A percentile compares a stretch with the other conserved stretches of the same genome.
These are phyloP conservation scores for Acanthosoma haemorrhoidale DNA, from an alignment of 2,888 invertebrate species.

Conservation along the genomic window DNA sequence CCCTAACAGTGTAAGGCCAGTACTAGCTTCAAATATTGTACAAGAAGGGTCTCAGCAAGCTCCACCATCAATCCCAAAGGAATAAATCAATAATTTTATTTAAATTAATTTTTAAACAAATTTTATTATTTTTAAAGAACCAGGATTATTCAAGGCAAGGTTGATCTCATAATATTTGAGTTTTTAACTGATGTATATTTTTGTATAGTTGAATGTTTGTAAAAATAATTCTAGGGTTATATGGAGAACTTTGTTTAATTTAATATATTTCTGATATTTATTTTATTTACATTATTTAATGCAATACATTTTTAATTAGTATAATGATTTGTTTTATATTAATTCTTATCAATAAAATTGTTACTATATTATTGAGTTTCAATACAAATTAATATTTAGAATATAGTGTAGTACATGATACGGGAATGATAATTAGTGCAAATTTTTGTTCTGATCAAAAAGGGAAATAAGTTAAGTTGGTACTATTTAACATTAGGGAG, in stretches of 20 bases:
- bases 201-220: neutral
- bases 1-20: slow-evolving; percentile 43
- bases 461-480: too few species aligned
- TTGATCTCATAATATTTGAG: slow-evolving; percentile 1
- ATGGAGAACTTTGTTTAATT: neutral
- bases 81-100: slow-evolving; percentile 17
- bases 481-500: too few species aligned
- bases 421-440: too few species aligned
- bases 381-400: too few species aligned
- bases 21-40: slow-evolving; percentile 37
- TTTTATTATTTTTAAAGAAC: neutral
- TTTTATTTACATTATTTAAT: neutral
- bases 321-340: neutral
- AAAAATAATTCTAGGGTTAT: neutral
- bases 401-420: too few species aligned
- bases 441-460: too few species aligned
- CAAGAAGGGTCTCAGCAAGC: slow-evolving; percentile 31
- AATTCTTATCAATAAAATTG: neutral
- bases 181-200: neutral
- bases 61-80: slow-evolving; percentile 26
- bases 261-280: neutral
- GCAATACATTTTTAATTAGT: neutral
- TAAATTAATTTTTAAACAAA: neutral
- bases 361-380: neutral
- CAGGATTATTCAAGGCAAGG: neutral